phyloP scores from a whole-genome alignment of 2,888 invertebrate genomes.

The Sinodicranocentrus sp. region DNA sequence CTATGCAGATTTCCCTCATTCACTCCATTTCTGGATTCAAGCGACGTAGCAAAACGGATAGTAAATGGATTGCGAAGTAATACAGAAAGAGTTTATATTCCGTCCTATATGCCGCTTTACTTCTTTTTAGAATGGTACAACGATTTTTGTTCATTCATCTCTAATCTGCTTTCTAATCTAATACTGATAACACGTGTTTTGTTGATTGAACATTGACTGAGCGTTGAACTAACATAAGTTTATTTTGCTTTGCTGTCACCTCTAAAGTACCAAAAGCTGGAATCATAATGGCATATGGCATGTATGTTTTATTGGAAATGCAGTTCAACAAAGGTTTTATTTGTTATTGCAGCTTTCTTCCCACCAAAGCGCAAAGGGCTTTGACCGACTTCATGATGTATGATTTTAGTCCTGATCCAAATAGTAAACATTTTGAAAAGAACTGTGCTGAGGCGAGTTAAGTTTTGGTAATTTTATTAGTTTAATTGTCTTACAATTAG shows the following conservation, averaged over 20 bases:
- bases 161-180: not conserved
- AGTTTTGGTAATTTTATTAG: too few relatives aligned
- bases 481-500: too few relatives aligned
- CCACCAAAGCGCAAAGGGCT: conserved; percentile 58
- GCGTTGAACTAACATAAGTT: not conserved
- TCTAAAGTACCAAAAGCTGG: not conserved
- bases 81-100: conserved; percentile 83
- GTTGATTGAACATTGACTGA: not conserved
- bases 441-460: not conserved
- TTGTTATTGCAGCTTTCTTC: conserved; percentile 58
- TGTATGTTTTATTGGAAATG: too few relatives aligned
- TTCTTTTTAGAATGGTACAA: conserved; percentile 81
- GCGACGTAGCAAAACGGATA: conserved; percentile 82
- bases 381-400: conserved; percentile 63
- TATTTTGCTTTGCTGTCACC: not conserved
- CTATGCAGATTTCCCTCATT: conserved; percentile 84
- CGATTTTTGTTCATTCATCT: not conserved
- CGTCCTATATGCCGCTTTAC: conserved; percentile 82
- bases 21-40: conserved; percentile 83
- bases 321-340: not conserved
- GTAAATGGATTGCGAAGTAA: conserved; percentile 83
- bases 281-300: not conserved
- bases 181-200: not conserved
- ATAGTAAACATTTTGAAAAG: conserved; percentile 23
- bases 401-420: conserved; percentile 54